phyloP scores from a whole-genome alignment of 2,888 invertebrate species.

The Galeruca laticollis region DNA sequence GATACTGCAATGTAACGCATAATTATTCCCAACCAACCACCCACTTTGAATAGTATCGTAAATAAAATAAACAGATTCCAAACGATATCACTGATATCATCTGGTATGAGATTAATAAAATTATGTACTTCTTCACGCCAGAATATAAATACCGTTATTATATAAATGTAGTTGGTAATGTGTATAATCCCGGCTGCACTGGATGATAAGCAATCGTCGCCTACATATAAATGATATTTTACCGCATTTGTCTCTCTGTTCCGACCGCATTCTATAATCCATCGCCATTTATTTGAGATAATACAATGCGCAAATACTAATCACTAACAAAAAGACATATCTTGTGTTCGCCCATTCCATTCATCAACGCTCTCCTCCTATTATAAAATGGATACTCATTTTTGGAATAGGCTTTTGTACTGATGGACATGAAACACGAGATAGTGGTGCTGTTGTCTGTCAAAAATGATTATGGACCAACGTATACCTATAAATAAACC shows the following conservation, averaged over 20 bases:
- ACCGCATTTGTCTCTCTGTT: constrained; percentile 45
- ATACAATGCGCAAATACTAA: constrained; percentile 53
- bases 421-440: constrained; percentile 9
- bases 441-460: constrained; percentile 14
- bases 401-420: constrained; percentile 9
- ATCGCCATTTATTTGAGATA: constrained; percentile 52
- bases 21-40: too few relatives aligned
- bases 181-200: constrained; percentile 36
- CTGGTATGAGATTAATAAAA: not conserved
- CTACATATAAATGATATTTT: constrained; percentile 29
- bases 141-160: constrained; percentile 7
- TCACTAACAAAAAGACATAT: constrained; percentile 52
- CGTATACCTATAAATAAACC: not conserved
- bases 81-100: too few relatives aligned
- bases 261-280: constrained; percentile 54
- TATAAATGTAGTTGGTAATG: constrained; percentile 18
- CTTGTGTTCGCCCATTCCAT: constrained; percentile 47
- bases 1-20: too few relatives aligned
- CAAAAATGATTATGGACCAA: constrained; percentile 9
- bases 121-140: not conserved
- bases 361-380: constrained; percentile 46
- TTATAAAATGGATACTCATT: constrained; percentile 9
- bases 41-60: too few relatives aligned
- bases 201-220: constrained; percentile 38
- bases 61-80: too few relatives aligned